phyloP scores from a whole-genome alignment of 2,113 vertebrate species.

The Cervus canadensis region DNA sequence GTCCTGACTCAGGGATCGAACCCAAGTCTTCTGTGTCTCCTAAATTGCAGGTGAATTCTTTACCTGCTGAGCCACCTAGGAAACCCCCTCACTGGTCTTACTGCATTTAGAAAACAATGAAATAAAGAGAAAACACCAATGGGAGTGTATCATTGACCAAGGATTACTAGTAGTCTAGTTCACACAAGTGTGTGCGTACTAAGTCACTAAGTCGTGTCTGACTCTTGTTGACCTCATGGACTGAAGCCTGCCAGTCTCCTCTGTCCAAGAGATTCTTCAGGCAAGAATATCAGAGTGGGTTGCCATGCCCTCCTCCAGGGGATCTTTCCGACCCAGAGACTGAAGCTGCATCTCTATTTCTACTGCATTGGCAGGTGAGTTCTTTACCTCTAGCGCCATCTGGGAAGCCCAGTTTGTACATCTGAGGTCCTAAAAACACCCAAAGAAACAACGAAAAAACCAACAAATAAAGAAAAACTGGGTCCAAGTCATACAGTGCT shows the following conservation, averaged over 20 bases:
- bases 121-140: neutral
- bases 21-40: neutral
- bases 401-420: neutral
- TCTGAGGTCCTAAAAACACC: neutral
- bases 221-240: neutral
- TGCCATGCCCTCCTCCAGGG: neutral
- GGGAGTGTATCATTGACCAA: neutral
- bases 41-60: neutral
- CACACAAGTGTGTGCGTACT: neutral
- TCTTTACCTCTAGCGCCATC: neutral
- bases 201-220: neutral
- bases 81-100: neutral
- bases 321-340: neutral
- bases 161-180: neutral
- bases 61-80: neutral
- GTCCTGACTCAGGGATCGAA: accelerated
- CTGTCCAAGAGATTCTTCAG: neutral
- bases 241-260: neutral
- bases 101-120: neutral
- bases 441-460: neutral
- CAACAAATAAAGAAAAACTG: neutral
- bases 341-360: neutral
- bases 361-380: neutral
- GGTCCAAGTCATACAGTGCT: neutral
- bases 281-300: neutral